These are phyloP conservation scores for Cephonodes hylas DNA, from an alignment of 2,888 invertebrate genomes.

Conservation along the genomic window DNA sequence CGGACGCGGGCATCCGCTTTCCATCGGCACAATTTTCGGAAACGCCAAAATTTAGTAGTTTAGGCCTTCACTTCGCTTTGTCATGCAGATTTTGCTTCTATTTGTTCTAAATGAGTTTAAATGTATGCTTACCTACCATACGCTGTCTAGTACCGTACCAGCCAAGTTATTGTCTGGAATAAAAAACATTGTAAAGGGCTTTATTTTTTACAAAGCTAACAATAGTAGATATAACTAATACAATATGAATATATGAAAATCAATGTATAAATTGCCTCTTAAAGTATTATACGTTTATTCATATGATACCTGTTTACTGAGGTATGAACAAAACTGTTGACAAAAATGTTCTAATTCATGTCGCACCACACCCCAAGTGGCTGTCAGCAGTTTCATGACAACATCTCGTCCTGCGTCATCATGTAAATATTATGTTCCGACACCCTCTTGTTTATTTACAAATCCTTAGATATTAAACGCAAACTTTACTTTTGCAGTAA, in stretches of 20 bases:
- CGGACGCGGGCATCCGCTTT: slow-evolving; percentile 71
- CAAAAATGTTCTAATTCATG: not conserved
- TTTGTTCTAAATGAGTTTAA: slow-evolving; percentile 7
- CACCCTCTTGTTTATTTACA: not conserved
- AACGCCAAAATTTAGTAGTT: slow-evolving; percentile 76
- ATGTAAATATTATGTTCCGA: not conserved
- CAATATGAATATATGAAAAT: no score
- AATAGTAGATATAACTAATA: no score
- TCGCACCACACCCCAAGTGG: not conserved
- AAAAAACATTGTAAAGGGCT: not conserved
- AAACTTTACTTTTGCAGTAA: not conserved
- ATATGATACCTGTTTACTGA: no score
- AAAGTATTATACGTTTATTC: no score
- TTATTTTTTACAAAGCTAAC: no score
- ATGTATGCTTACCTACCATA: not conserved
- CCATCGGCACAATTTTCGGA: slow-evolving; percentile 71
- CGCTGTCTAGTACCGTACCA: not conserved
- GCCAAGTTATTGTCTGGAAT: not conserved
- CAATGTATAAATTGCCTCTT: no score
- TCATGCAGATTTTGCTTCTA: slow-evolving; percentile 61
- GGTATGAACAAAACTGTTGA: not conserved
- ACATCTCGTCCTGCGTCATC: not conserved
- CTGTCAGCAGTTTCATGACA: not conserved
- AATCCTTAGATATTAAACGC: not conserved
- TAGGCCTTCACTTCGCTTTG: slow-evolving; percentile 61